phyloP scores from a whole-genome alignment of 2,888 invertebrate genomes.

The Harmothoe impar region DNA sequence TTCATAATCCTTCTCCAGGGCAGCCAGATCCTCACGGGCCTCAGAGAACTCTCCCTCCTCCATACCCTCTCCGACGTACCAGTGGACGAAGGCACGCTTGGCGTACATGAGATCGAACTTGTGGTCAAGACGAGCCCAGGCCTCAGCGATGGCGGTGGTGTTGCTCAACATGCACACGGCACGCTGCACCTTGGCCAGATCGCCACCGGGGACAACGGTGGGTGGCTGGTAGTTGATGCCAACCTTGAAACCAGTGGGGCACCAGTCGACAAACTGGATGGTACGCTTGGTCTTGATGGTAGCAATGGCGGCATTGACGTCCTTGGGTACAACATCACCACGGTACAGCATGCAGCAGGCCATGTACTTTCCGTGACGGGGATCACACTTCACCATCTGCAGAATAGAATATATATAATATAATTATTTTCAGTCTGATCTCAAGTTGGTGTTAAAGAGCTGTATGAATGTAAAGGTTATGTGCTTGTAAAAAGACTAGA shows the following conservation, averaged over 20 bases:
- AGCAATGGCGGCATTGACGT: slow-evolving; percentile 85
- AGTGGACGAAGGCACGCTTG: slow-evolving; percentile 94
- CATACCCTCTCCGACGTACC: slow-evolving; percentile 93
- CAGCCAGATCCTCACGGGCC: slow-evolving; percentile 91
- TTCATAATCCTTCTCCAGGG: slow-evolving; percentile 79
- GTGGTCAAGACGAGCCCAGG: slow-evolving; percentile 90
- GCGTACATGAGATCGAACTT: slow-evolving; percentile 93
- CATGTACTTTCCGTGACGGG: slow-evolving; percentile 87
- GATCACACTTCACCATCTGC: slow-evolving; percentile 91
- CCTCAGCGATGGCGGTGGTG: slow-evolving; percentile 94
- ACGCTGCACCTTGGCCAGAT: slow-evolving; percentile 88
- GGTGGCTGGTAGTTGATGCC: slow-evolving; percentile 94
- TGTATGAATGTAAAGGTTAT: not conserved
- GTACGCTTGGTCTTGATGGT: slow-evolving; percentile 81
- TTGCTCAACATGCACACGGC: slow-evolving; percentile 94
- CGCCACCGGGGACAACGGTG: slow-evolving; percentile 85
- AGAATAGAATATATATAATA: not conserved
- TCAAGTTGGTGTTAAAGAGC: too few species aligned
- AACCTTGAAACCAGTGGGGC: slow-evolving; percentile 86
- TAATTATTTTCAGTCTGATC: too few species aligned
- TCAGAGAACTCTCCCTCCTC: slow-evolving; percentile 92
- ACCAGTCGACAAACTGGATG: slow-evolving; percentile 86
- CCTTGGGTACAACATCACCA: slow-evolving; percentile 97
- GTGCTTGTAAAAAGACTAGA: not conserved
- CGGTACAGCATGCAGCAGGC: slow-evolving; percentile 87